Conservation (phyloP, 2,888 invertebrate species). For the Lithophane semibrunnea region DNA sequence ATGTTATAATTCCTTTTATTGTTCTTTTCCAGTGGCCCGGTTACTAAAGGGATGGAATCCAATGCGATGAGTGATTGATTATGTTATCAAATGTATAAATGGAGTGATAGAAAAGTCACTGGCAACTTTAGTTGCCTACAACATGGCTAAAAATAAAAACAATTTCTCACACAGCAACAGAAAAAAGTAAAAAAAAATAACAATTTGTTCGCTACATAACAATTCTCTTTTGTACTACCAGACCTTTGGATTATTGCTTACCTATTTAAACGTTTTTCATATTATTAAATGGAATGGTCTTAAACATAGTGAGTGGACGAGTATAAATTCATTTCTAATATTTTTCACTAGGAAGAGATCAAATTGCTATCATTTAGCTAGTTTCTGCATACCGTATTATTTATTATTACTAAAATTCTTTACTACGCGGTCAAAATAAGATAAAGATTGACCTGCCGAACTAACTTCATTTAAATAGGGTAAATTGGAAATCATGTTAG, state of each 20-base stretch:
- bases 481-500: background rate
- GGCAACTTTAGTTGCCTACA: conserved; percentile 7
- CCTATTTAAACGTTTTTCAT: conserved; percentile 17
- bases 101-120: background rate
- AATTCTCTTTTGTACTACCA: conserved; percentile 69
- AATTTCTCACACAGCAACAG: conserved; percentile 29
- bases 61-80: background rate
- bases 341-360: conserved; percentile 38
- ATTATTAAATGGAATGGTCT: conserved; percentile 31
- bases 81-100: conserved; percentile 1
- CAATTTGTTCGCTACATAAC: conserved; percentile 60
- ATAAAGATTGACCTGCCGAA: background rate
- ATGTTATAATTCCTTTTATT: background rate
- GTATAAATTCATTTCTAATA: background rate
- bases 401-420: conserved; percentile 6
- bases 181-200: conserved; percentile 52
- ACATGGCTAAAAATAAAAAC: conserved; percentile 37
- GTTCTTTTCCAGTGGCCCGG: background rate
- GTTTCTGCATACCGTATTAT: background rate
- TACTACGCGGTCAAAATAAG: conserved; percentile 21
- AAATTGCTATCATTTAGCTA: conserved; percentile 22
- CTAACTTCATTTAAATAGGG: background rate
- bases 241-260: conserved; percentile 68
- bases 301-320: conserved; percentile 42
- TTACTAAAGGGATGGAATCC: background rate